Percentiles rank a stretch among this genome's conserved stretches.
Evolutionary conservation across 2,113 vertebrate genomes (phyloP).

Genomic region (Chlorodrepanis virens): DNA sequence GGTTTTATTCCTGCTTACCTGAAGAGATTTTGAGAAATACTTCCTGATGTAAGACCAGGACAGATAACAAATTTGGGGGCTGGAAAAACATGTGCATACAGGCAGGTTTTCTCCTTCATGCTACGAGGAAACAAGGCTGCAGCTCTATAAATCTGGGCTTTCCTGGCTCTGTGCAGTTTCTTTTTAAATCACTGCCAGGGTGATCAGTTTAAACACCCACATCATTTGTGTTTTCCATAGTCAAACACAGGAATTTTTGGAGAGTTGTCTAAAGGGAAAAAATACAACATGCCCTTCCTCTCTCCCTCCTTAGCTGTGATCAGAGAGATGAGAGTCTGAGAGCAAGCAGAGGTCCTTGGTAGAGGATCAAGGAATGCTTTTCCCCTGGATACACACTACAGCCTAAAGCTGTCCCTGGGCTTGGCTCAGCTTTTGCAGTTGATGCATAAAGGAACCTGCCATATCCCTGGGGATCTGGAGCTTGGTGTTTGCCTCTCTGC

Average conservation of each 20-base stretch:
- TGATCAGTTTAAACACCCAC: constrained; percentile 8
- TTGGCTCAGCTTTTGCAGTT: background rate
- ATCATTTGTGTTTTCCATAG: background rate
- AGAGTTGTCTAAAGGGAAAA: background rate
- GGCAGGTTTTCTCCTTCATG: background rate
- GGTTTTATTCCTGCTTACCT: background rate
- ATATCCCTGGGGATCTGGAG: background rate
- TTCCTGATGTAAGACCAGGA: background rate
- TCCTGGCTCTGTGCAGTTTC: background rate
- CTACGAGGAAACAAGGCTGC: background rate
- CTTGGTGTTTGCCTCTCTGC: background rate
- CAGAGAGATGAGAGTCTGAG: background rate
- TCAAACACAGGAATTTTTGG: background rate
- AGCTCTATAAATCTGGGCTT: constrained; percentile 13
- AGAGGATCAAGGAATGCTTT: background rate
- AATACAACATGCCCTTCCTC: background rate
- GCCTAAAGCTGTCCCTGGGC: background rate
- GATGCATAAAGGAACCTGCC: background rate
- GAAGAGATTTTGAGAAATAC: background rate
- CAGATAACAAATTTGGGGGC: background rate
- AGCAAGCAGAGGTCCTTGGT: background rate
- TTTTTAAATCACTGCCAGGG: constrained; percentile 19
- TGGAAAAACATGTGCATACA: background rate
- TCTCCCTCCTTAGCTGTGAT: background rate
- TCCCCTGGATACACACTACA: background rate